Percentiles rank a stretch among this genome's conserved stretches.
phyloP scores from a whole-genome alignment of 2,797 vertebrate genomes.

The Saguinus oedipus region DNA sequence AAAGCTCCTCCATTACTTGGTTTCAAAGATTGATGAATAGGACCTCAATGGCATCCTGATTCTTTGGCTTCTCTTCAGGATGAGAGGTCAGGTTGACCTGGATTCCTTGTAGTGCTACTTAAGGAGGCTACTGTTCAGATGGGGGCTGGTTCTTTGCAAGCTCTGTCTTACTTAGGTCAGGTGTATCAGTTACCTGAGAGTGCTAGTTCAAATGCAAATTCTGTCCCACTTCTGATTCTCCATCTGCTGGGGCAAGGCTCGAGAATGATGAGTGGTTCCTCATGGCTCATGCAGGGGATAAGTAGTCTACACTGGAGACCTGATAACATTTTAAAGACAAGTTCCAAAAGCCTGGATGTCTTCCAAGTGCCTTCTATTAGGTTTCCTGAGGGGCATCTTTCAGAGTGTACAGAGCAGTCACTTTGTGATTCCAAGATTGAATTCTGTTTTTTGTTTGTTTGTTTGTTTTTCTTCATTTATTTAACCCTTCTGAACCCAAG shows the following conservation, averaged over 20 bases:
- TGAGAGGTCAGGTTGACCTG: background rate
- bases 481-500: constrained; percentile 35
- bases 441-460: background rate
- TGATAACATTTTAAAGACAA: background rate
- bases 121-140: background rate
- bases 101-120: background rate
- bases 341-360: background rate
- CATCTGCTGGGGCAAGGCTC: background rate
- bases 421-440: background rate
- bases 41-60: background rate
- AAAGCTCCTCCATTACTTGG: background rate
- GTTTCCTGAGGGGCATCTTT: background rate
- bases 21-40: background rate
- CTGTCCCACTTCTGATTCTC: background rate
- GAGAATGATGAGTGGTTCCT: background rate
- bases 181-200: background rate
- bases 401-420: background rate
- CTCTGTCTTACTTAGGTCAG: background rate
- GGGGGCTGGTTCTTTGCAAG: background rate
- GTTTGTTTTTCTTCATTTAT: background rate
- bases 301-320: background rate
- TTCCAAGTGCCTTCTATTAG: background rate
- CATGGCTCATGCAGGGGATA: background rate
- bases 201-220: background rate
- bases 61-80: background rate